A percentile compares a stretch with the other conserved stretches of the same genome.
Evolutionary conservation across 2,888 invertebrate species (phyloP).

Genomic region (Ariolimax columbianus): DNA sequence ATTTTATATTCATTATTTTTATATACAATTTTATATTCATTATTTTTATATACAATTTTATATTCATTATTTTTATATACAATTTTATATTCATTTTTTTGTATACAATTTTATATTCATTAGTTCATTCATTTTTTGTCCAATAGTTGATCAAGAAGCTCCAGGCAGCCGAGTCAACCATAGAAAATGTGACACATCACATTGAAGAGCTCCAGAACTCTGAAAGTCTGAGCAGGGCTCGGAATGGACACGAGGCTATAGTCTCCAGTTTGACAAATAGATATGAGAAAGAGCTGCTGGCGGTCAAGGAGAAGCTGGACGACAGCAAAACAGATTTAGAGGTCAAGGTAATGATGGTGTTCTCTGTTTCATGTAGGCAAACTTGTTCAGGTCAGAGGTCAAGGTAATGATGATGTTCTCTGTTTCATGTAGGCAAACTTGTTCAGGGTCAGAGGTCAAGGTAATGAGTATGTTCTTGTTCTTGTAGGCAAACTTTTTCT

Average conservation of each 20-base stretch:
- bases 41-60: too few species aligned
- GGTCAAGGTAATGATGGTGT: conserved; percentile 63
- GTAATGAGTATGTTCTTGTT: conserved; percentile 54
- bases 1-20: too few species aligned
- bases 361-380: background rate
- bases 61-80: too few species aligned
- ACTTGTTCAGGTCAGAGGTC: background rate
- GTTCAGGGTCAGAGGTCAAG: conserved; percentile 52
- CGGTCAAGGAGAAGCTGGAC: conserved; percentile 70
- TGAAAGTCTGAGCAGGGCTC: conserved; percentile 72
- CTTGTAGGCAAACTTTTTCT: background rate
- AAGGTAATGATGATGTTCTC: conserved; percentile 61
- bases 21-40: too few species aligned
- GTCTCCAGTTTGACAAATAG: conserved; percentile 72
- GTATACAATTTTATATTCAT: background rate
- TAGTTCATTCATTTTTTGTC: background rate
- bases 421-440: background rate
- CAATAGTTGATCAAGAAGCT: conserved; percentile 70
- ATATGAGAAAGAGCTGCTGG: conserved; percentile 70
- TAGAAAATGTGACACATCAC: conserved; percentile 76
- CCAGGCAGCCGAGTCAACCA: conserved; percentile 74
- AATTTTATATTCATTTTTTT: too few species aligned
- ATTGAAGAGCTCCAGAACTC: conserved; percentile 71
- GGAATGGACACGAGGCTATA: conserved; percentile 75
- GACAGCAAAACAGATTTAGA: conserved; percentile 60